Evolutionary conservation across 2,888 invertebrate species (phyloP), one percentile per base, ranked within the genome.

Genomic region (Liodrosophila aerea): DNA sequence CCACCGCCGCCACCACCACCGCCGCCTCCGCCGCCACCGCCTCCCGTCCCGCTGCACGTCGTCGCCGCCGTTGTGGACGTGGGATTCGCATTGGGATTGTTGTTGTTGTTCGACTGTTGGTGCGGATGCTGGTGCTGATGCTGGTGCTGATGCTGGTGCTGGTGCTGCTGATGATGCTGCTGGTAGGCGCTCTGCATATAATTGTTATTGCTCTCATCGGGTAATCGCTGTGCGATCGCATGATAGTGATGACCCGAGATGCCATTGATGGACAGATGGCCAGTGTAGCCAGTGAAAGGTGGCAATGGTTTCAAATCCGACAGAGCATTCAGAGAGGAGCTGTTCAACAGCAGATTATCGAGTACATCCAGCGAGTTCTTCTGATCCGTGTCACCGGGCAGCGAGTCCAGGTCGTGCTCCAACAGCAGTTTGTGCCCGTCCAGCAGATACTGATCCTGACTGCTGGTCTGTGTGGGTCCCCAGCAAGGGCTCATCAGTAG

Each of bases 231-330:
- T 0, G 96, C 95, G 88, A 96, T 95, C 74, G 95, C 94, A 88
- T 96, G 95, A 88, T 95, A 96, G 88, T 96, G 96, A 88, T 95
- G 96, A 1, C 96, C 96, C 49, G 95, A 95, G 83, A 96, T 96
- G 51, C 96, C 96, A 90, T 96, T 96, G 89, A 96, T 96, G 76
- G 95, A 95, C 61, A 96, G 91, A 84, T 96, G 95, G 1, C 95
- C 95, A 12, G 96, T 95, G 90, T 96, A 96, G 22, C 94, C 95
- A 39, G 95, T 95, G 89, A 96, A 96, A 4, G 97, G 96, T 3
- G 96, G 96, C 74, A 97, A 91, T 0, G 95, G 94, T 87, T 96
- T 97, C 66, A 96, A 91, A 87, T 97, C 97, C 30, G 96, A 95
- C 64, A 96, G 91, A 4, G 92, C 91, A 58, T 91, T 91, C 2